These are phyloP conservation scores for Drosophila helvetica DNA, from an alignment of 2,888 invertebrate genomes.

Conservation along the genomic window DNA sequence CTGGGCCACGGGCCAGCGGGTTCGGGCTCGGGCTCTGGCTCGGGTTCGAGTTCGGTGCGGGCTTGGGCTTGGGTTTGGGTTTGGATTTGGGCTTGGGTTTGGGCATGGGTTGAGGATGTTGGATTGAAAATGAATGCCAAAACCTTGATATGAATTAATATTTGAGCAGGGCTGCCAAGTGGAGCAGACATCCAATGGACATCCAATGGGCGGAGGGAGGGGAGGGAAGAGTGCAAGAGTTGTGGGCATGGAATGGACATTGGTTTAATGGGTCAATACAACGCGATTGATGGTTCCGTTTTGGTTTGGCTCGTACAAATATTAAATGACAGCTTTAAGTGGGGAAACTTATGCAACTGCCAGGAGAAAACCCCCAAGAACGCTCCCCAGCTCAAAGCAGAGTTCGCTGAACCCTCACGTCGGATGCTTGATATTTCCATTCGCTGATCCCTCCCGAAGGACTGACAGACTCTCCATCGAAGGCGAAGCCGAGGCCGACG, in stretches of 20 bases:
- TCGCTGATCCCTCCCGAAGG: background rate
- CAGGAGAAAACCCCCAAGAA: background rate
- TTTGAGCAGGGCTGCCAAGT: slow-evolving; percentile 64
- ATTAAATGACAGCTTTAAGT: slow-evolving; percentile 11
- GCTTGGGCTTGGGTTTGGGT: no score
- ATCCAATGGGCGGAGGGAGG: background rate
- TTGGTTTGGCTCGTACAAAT: slow-evolving; percentile 12
- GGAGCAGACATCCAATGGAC: slow-evolving; percentile 42
- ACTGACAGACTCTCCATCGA: background rate
- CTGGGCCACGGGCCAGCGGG: slow-evolving; percentile 4
- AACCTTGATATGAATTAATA: slow-evolving; percentile 80
- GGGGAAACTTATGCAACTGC: slow-evolving; percentile 7
- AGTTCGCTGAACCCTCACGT: background rate
- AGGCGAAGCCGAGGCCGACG: background rate
- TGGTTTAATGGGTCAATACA: slow-evolving; percentile 50
- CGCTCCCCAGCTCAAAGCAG: no score
- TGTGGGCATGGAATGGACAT: slow-evolving; percentile 42
- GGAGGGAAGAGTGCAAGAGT: slow-evolving; percentile 2
- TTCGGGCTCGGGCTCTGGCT: slow-evolving; percentile 2
- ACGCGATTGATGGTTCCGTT: slow-evolving; percentile 33
- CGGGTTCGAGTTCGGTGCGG: no score
- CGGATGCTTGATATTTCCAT: slow-evolving; percentile 5
- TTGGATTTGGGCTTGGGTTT: no score
- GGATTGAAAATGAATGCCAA: slow-evolving; percentile 66
- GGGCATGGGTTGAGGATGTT: slow-evolving; percentile 6